These are phyloP conservation scores for Sclerodermus sp. DNA, from an alignment of 2,888 invertebrate species.

Conservation along the genomic window DNA sequence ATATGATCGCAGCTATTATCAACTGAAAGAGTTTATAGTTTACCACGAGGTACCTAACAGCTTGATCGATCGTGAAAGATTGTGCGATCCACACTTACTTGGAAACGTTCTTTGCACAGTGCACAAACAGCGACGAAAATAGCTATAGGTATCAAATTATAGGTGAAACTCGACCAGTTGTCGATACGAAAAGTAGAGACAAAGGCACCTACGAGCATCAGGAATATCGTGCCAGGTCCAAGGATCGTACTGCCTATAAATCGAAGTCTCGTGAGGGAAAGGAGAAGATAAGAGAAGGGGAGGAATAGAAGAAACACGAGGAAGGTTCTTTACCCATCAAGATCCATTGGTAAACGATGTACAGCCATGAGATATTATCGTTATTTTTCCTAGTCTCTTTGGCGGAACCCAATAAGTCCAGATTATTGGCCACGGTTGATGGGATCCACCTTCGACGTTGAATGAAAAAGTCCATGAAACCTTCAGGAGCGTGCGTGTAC, in stretches of 20 bases:
- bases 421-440: conserved; percentile 97
- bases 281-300: too few species aligned
- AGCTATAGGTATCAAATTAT: conserved; percentile 90
- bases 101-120: conserved; percentile 87
- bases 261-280: too few species aligned
- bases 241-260: conserved; percentile 87
- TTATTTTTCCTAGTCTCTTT: conserved; percentile 93
- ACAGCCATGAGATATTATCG: conserved; percentile 93
- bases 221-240: conserved; percentile 96
- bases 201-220: conserved; percentile 99
- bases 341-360: conserved; percentile 77
- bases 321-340: conserved; percentile 51
- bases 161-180: conserved; percentile 95
- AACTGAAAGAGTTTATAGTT: conserved; percentile 74
- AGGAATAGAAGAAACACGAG: too few species aligned
- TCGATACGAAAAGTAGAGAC: conserved; percentile 96
- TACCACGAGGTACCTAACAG: too few species aligned
- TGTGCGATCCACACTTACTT: conserved; percentile 62
- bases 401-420: conserved; percentile 91
- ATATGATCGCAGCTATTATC: conserved; percentile 89
- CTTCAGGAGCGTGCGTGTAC: conserved; percentile 97
- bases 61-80: too few species aligned
- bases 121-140: conserved; percentile 93
- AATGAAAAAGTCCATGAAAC: conserved; percentile 97
- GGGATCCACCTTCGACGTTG: conserved; percentile 98